These are phyloP conservation scores for Thereva unica DNA, from an alignment of 2,888 invertebrate species.

Conservation along the genomic window DNA sequence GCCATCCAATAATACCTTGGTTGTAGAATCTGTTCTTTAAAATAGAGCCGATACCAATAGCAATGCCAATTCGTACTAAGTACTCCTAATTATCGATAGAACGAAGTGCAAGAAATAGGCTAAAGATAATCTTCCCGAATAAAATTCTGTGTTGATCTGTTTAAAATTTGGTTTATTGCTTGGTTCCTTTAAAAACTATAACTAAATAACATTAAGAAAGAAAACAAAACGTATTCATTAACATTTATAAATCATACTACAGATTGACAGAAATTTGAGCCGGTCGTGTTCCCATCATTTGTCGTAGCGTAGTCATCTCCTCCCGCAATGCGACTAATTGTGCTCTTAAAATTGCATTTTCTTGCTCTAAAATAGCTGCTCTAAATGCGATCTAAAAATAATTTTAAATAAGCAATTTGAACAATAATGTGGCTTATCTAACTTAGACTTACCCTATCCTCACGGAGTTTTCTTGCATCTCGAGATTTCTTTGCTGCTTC, in stretches of 20 bases:
- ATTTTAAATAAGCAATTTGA: slow-evolving; percentile 27
- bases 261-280: slow-evolving; percentile 33
- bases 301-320: slow-evolving; percentile 61
- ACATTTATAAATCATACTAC: slow-evolving; percentile 2
- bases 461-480: slow-evolving; percentile 83
- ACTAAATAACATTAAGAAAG: not conserved
- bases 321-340: slow-evolving; percentile 80
- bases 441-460: slow-evolving; percentile 71
- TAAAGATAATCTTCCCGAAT: too few species aligned
- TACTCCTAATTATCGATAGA: too few species aligned
- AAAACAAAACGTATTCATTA: not conserved
- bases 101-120: too few species aligned
- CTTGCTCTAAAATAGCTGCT: slow-evolving; percentile 83
- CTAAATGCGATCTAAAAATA: slow-evolving; percentile 73
- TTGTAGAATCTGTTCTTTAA: too few species aligned
- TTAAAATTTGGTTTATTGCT: too few species aligned
- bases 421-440: not conserved
- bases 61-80: too few species aligned
- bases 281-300: slow-evolving; percentile 28
- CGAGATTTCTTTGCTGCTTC: slow-evolving; percentile 90
- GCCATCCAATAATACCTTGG: too few species aligned
- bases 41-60: too few species aligned
- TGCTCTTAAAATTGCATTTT: slow-evolving; percentile 82
- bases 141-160: too few species aligned
- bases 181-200: not conserved